Conservation (phyloP, 2,888 invertebrate species). For the Coenonympha glycerion region DNA sequence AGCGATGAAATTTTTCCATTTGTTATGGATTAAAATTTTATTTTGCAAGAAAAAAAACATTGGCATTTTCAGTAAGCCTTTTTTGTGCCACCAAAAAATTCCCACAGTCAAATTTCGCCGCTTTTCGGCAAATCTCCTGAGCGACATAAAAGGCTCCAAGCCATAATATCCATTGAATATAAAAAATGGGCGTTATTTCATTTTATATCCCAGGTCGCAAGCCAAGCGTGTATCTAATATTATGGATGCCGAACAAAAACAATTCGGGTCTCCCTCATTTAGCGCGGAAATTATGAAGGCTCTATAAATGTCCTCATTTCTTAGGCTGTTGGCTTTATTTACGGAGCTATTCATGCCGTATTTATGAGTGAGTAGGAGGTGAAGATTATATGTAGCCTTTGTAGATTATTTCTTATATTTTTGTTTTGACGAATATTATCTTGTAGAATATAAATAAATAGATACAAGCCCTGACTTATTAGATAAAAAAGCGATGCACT, state of each 20-base stretch:
- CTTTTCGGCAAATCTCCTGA: slow-evolving; percentile 4
- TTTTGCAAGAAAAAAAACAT: slow-evolving; percentile 10
- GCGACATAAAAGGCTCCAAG: neutral
- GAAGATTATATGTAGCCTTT: neutral
- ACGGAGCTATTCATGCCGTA: neutral
- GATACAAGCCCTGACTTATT: too few species aligned
- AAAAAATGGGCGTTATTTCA: slow-evolving; percentile 21
- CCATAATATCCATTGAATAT: slow-evolving; percentile 5
- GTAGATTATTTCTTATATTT: neutral
- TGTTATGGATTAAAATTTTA: slow-evolving; percentile 10
- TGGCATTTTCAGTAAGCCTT: slow-evolving; percentile 8
- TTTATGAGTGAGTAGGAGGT: neutral
- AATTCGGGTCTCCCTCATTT: slow-evolving; percentile 18
- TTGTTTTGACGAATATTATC: neutral
- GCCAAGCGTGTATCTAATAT: slow-evolving; percentile 12
- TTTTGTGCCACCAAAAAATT: slow-evolving; percentile 4
- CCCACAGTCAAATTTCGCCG: slow-evolving; percentile 6
- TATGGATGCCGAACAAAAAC: slow-evolving; percentile 19
- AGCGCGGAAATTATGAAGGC: slow-evolving; percentile 19
- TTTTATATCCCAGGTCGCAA: slow-evolving; percentile 19
- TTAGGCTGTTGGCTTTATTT: slow-evolving; percentile 1
- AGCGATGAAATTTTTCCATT: too few species aligned
- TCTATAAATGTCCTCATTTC: slow-evolving; percentile 16
- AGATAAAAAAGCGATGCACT: too few species aligned
- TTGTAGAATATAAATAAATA: too few species aligned